phyloP scores from a whole-genome alignment of 2,797 vertebrate genomes.

The Danio aesculapii region DNA sequence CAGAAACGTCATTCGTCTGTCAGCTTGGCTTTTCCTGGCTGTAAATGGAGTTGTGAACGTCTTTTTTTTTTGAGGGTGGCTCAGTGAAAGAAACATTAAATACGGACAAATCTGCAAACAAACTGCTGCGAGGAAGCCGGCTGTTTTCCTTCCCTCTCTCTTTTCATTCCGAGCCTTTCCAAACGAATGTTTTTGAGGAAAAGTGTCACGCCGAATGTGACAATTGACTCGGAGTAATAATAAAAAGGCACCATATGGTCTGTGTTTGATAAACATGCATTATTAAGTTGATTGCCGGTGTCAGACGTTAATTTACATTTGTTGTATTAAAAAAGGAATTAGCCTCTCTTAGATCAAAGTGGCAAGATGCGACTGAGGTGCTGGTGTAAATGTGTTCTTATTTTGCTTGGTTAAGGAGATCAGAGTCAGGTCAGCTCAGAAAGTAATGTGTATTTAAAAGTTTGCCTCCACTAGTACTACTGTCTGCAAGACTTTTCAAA shows the following conservation, averaged over 20 bases:
- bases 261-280: constrained; percentile 71
- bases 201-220: constrained; percentile 65
- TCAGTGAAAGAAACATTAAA: constrained; percentile 56
- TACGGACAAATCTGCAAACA: constrained; percentile 65
- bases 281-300: constrained; percentile 75
- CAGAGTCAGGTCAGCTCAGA: not conserved
- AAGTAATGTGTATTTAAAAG: too few relatives aligned
- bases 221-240: constrained; percentile 76
- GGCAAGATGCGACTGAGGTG: not conserved
- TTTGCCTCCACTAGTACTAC: too few relatives aligned
- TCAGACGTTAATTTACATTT: constrained; percentile 77
- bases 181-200: constrained; percentile 65
- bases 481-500: not conserved
- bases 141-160: constrained; percentile 53
- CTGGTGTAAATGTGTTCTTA: constrained; percentile 3
- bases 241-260: constrained; percentile 77
- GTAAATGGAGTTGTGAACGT: constrained; percentile 59
- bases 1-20: constrained; percentile 64
- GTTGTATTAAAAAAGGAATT: constrained; percentile 75
- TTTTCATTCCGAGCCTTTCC: constrained; percentile 60
- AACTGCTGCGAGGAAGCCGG: constrained; percentile 58
- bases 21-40: constrained; percentile 58
- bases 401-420: constrained; percentile 6
- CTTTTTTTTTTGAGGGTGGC: constrained; percentile 37
- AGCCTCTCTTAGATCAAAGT: constrained; percentile 71